These are phyloP conservation scores for Antechinus flavipes DNA, from an alignment of 2,113 vertebrate genomes.

Conservation along the genomic window DNA sequence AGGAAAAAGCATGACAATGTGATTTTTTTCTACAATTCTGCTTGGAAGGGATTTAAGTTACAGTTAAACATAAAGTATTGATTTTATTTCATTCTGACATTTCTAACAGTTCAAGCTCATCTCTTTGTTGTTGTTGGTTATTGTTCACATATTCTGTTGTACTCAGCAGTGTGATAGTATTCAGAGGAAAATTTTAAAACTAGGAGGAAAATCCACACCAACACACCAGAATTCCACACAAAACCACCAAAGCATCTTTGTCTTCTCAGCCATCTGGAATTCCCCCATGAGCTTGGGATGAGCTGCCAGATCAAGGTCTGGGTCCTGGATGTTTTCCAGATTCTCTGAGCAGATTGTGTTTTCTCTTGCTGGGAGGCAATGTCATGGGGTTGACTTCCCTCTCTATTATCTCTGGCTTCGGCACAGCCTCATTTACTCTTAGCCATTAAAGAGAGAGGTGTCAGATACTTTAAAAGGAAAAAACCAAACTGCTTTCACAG, in stretches of 20 bases:
- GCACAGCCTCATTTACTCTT: not conserved
- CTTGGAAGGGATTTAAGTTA: not conserved
- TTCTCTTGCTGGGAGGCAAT: not conserved
- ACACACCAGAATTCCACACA: not conserved
- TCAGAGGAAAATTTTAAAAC: not conserved
- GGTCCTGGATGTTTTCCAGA: not conserved
- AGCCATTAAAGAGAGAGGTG: not conserved
- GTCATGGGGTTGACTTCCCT: not conserved
- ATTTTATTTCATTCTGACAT: not conserved
- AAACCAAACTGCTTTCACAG: not conserved
- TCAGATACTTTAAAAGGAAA: slow-evolving; percentile 2
- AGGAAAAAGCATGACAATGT: not conserved
- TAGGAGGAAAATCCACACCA: not conserved
- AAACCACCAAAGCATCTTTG: not conserved
- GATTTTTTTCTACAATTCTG: not conserved
- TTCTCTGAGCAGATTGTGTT: not conserved
- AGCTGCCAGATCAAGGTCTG: not conserved
- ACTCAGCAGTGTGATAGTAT: not conserved
- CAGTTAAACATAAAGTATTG: not conserved
- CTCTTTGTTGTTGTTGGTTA: slow-evolving; percentile 25
- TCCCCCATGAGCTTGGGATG: not conserved
- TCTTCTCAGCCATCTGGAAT: not conserved
- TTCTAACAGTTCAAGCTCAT: not conserved
- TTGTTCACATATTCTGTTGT: not conserved
- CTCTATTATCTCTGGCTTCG: not conserved